Conservation (phyloP, 2,888 invertebrate species). For the Leptopilina myrica region DNA sequence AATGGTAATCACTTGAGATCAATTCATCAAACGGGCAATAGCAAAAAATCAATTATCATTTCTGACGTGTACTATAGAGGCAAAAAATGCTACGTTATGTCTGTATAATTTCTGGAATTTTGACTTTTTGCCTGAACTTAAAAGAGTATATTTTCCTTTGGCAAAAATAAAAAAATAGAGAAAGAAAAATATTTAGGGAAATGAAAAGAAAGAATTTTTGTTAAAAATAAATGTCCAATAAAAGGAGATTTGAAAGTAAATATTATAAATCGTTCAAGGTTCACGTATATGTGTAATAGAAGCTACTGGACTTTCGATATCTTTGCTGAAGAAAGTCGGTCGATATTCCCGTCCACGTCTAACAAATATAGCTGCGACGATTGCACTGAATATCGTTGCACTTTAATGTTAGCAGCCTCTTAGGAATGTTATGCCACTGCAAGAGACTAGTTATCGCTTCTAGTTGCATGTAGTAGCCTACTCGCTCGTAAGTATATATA, state of each 20-base stretch:
- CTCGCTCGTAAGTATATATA: slow-evolving; percentile 18
- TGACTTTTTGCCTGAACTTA: too few species aligned
- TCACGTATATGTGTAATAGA: not conserved
- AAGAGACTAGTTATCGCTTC: slow-evolving; percentile 50
- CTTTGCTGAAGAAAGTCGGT: slow-evolving; percentile 23
- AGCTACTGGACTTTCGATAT: slow-evolving; percentile 36
- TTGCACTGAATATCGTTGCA: slow-evolving; percentile 37
- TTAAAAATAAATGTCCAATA: not conserved
- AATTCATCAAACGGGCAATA: not conserved
- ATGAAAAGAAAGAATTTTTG: too few species aligned
- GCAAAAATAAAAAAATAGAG: too few species aligned
- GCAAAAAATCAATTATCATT: not conserved
- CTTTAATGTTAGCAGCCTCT: slow-evolving; percentile 41
- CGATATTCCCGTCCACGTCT: slow-evolving; percentile 24
- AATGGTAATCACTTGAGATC: slow-evolving; percentile 1
- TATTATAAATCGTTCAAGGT: slow-evolving; percentile 18
- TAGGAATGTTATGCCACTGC: slow-evolving; percentile 50
- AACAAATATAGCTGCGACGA: slow-evolving; percentile 34
- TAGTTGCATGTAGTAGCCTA: slow-evolving; percentile 41
- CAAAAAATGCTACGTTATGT: too few species aligned
- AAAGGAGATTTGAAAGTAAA: not conserved
- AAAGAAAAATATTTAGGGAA: too few species aligned
- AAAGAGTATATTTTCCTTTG: too few species aligned
- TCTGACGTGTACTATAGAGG: too few species aligned
- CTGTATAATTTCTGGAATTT: too few species aligned